These are phyloP conservation scores for Spongilla lacustris DNA, from an alignment of 37 sponge, comb jelly and placozoan species.

Conservation along the genomic window DNA sequence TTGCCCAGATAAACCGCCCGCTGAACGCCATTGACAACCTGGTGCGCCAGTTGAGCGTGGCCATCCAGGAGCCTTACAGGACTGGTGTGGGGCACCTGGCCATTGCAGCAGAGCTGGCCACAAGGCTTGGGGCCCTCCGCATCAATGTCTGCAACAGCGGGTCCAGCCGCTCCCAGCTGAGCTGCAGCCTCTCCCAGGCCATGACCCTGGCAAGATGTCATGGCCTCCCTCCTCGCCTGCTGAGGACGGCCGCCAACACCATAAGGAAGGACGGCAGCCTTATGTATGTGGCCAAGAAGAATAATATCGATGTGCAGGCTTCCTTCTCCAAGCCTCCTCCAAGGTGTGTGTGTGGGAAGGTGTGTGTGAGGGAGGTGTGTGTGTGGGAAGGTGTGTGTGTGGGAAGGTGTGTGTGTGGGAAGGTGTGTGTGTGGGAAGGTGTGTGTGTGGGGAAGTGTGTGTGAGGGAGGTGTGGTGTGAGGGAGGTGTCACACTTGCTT, in stretches of 20 bases:
- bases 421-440: neutral
- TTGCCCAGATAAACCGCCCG: conserved; percentile 67
- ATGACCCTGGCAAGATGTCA: conserved; percentile 69
- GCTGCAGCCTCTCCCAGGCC: conserved; percentile 63
- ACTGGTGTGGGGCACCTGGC: conserved; percentile 72
- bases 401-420: neutral
- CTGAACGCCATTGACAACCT: conserved; percentile 73
- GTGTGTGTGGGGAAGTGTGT: conserved; percentile 1
- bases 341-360: conserved; percentile 78
- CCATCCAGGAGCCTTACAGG: conserved; percentile 36
- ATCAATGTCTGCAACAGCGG: conserved; percentile 73
- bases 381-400: neutral
- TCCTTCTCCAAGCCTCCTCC: conserved; percentile 45
- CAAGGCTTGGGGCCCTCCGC: conserved; percentile 64
- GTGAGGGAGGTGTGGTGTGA: neutral
- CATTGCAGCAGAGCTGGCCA: conserved; percentile 63
- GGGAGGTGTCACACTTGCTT: no score
- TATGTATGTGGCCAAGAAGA: conserved; percentile 44
- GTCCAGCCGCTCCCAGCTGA: conserved; percentile 48
- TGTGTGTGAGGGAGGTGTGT: neutral
- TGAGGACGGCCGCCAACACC: conserved; percentile 50
- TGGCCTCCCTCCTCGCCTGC: conserved; percentile 49
- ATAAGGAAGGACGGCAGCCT: conserved; percentile 39
- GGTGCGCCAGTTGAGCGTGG: conserved; percentile 40
- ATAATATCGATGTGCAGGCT: conserved; percentile 13